phyloP scores from a whole-genome alignment of 2,113 vertebrate species.

The Pterocles gutturalis region DNA sequence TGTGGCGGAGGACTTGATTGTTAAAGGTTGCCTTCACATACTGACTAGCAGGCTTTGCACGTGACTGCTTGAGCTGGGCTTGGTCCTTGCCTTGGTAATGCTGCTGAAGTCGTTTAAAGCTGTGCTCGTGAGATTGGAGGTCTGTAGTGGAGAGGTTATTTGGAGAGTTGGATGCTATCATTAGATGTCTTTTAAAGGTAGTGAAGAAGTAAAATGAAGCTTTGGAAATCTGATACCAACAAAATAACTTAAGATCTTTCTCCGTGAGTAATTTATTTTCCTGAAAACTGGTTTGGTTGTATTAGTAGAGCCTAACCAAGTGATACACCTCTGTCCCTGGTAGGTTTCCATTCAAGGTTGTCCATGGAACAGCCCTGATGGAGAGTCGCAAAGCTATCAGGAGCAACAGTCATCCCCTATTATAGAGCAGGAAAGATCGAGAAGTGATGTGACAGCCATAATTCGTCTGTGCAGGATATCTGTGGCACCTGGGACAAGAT shows the following conservation, averaged over 20 bases:
- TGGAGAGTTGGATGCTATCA: not conserved
- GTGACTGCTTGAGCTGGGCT: not conserved
- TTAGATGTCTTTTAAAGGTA: not conserved
- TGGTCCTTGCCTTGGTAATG: not conserved
- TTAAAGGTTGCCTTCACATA: not conserved
- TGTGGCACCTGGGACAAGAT: not conserved
- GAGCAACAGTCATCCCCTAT: not conserved
- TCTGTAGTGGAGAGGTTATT: not conserved
- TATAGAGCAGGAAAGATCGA: not conserved
- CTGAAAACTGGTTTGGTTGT: not conserved
- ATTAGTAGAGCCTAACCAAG: not conserved
- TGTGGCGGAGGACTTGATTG: not conserved
- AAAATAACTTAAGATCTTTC: not conserved
- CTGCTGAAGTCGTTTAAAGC: not conserved
- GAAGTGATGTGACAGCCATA: not conserved
- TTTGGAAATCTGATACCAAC: not conserved
- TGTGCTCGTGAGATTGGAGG: not conserved
- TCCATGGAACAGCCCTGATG: not conserved
- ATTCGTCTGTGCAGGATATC: not conserved
- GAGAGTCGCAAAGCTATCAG: not conserved
- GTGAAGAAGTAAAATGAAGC: not conserved
- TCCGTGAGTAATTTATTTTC: not conserved
- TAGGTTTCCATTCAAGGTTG: not conserved
- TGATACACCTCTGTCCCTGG: not conserved
- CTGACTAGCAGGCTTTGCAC: not conserved